Conservation (phyloP, 2,113 vertebrate genomes). For the Australoheros scitulus region DNA sequence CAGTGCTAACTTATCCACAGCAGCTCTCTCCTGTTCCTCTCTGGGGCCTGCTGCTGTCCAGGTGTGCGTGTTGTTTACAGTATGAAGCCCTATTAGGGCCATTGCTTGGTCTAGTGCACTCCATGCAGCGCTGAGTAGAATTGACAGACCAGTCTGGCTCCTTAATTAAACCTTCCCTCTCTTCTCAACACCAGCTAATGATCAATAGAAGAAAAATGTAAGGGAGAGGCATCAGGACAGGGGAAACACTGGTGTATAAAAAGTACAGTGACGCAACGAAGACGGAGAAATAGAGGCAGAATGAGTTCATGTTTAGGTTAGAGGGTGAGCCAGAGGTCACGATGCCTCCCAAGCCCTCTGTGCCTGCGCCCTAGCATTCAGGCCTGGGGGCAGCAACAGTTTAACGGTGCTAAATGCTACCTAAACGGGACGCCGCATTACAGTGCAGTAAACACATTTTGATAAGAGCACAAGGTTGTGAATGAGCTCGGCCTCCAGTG, state of each 20-base stretch:
- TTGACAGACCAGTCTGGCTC: slow-evolving; percentile 77
- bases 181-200: slow-evolving; percentile 74
- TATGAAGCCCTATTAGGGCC: slow-evolving; percentile 77
- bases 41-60: slow-evolving; percentile 60
- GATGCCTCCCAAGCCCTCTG: not conserved
- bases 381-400: not conserved
- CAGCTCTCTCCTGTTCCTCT: slow-evolving; percentile 24
- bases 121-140: slow-evolving; percentile 70
- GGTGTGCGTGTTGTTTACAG: slow-evolving; percentile 81
- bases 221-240: not conserved
- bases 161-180: slow-evolving; percentile 77
- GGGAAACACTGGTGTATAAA: slow-evolving; percentile 9
- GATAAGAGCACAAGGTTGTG: slow-evolving; percentile 60
- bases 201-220: slow-evolving; percentile 71
- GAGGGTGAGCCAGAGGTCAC: slow-evolving; percentile 37
- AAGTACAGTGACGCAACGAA: slow-evolving; percentile 14
- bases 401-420: slow-evolving; percentile 23
- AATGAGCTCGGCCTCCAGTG: slow-evolving; percentile 41
- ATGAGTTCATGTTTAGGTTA: slow-evolving; percentile 16
- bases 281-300: slow-evolving; percentile 7
- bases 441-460: slow-evolving; percentile 53
- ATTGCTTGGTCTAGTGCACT: slow-evolving; percentile 67
- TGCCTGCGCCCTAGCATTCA: not conserved
- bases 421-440: slow-evolving; percentile 39
- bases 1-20: slow-evolving; percentile 39